Conservation (phyloP, 2,113 vertebrate genomes). For the Talpa occidentalis region DNA sequence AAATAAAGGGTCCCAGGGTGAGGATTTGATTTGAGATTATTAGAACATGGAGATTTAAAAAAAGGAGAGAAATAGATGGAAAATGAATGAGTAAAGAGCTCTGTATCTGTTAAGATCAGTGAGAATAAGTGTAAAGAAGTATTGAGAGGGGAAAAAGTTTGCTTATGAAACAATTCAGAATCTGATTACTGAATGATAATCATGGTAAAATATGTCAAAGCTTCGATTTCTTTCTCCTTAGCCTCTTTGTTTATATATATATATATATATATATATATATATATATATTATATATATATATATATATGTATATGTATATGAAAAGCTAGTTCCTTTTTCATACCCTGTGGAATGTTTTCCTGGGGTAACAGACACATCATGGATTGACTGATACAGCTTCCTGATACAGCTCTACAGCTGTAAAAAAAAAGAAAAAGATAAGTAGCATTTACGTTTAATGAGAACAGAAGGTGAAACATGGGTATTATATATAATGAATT, state of each 20-base stretch:
- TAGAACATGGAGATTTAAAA: not conserved
- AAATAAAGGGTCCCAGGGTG: not conserved
- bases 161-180: constrained; percentile 2
- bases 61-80: not conserved
- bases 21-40: constrained; percentile 14
- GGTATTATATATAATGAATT: not conserved
- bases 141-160: not conserved
- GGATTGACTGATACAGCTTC: not conserved
- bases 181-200: not conserved
- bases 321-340: not conserved
- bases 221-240: not conserved
- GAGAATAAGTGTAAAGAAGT: not conserved
- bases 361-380: not conserved
- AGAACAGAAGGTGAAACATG: not conserved
- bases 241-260: not conserved
- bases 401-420: not conserved
- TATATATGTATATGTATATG: not conserved
- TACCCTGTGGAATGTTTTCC: not conserved
- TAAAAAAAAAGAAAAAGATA: not conserved
- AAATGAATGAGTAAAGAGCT: not conserved
- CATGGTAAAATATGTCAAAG: not conserved
- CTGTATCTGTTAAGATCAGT: not conserved
- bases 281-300: too few species aligned
- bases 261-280: too few species aligned
- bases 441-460: not conserved